phyloP scores from a whole-genome alignment of 2,888 invertebrate genomes.

The Monopis laevigella region DNA sequence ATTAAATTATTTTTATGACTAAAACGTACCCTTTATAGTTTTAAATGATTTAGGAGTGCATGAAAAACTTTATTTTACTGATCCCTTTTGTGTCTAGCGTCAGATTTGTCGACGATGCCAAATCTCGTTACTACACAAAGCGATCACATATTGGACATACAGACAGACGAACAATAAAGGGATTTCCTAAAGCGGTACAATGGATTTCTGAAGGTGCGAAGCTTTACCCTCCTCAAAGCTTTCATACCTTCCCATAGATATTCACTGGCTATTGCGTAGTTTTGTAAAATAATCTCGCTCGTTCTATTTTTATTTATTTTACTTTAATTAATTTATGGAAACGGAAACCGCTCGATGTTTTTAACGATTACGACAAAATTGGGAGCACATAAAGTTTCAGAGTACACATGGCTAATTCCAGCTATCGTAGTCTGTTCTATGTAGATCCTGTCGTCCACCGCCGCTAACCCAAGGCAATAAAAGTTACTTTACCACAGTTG shows the following conservation, averaged over 20 bases:
- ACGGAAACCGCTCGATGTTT: conserved; percentile 1
- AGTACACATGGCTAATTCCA: conserved; percentile 33
- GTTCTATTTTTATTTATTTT: conserved; percentile 5
- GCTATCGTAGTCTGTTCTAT: conserved; percentile 25
- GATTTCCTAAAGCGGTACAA: conserved; percentile 48
- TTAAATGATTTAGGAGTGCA: too few species aligned
- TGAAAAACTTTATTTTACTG: conserved; percentile 37
- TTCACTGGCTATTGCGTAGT: too few species aligned
- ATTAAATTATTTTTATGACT: too few species aligned
- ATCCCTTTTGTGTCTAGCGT: conserved; percentile 32
- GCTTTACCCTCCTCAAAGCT: conserved; percentile 30
- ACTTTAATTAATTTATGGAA: neutral
- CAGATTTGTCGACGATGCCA: conserved; percentile 23
- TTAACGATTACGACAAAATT: conserved; percentile 12
- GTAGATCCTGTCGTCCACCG: conserved; percentile 23
- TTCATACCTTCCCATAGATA: neutral
- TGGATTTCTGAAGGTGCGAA: conserved; percentile 36
- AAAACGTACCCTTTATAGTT: too few species aligned
- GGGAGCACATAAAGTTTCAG: neutral
- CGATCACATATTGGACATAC: conserved; percentile 26
- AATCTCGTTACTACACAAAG: conserved; percentile 53
- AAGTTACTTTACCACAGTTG: conserved; percentile 29
- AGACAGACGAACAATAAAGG: conserved; percentile 34
- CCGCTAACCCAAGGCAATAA: conserved; percentile 36
- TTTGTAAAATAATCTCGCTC: too few species aligned